Percentiles rank a stretch among this genome's conserved stretches.
phyloP scores from a whole-genome alignment of 2,113 vertebrate genomes.

The Cygnus atratus region DNA sequence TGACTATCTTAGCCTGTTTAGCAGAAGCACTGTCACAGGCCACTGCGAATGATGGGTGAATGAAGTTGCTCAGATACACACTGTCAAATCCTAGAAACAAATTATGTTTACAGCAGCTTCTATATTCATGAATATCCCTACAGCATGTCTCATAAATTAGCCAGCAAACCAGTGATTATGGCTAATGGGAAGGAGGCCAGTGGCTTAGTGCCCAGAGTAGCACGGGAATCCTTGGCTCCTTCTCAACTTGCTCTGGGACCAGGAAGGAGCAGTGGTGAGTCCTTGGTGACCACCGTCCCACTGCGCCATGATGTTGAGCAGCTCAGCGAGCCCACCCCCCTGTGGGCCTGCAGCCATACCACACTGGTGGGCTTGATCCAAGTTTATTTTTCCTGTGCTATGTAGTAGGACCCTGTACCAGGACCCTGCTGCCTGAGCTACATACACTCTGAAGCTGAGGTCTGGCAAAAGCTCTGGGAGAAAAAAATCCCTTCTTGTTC shows the following conservation, averaged over 20 bases:
- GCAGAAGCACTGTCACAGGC: not conserved
- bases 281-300: not conserved
- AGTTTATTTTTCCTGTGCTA: not conserved
- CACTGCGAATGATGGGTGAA: not conserved
- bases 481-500: not conserved
- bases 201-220: slow-evolving; percentile 36
- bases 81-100: slow-evolving; percentile 11
- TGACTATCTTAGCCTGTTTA: not conserved
- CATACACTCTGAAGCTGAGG: not conserved
- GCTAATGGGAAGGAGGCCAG: slow-evolving; percentile 40
- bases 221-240: slow-evolving; percentile 30
- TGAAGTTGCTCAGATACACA: not conserved
- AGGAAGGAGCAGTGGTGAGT: not conserved
- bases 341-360: not conserved
- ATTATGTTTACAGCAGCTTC: slow-evolving; percentile 24
- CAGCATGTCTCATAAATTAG: slow-evolving; percentile 45
- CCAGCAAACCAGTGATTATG: slow-evolving; percentile 51
- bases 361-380: not conserved
- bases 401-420: accelerated
- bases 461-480: not conserved
- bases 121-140: not conserved
- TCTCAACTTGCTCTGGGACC: not conserved
- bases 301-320: not conserved
- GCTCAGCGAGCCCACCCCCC: not conserved
- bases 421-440: not conserved